phyloP scores from a whole-genome alignment of 2,888 invertebrate genomes.

The Cheilosia variabilis region DNA sequence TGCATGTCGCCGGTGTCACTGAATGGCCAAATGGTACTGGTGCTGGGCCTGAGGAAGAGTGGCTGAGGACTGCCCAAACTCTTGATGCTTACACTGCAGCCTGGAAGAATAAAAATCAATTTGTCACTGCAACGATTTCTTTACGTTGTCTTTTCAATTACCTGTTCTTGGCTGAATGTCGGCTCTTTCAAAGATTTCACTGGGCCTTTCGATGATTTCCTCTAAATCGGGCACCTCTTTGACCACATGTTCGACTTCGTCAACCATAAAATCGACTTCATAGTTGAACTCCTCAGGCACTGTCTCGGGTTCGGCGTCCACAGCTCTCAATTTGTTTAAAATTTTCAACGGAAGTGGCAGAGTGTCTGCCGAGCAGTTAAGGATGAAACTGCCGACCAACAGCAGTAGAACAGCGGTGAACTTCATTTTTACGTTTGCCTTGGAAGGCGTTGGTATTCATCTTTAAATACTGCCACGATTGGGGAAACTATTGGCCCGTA shows the following conservation, averaged over 20 bases:
- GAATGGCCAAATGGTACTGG: conserved; percentile 79
- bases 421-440: conserved; percentile 46
- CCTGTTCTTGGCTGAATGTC: conserved; percentile 20
- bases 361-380: conserved; percentile 26
- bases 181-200: neutral
- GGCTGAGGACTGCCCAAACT: conserved; percentile 85
- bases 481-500: neutral
- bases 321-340: conserved; percentile 26
- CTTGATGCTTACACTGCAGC: conserved; percentile 53
- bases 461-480: neutral
- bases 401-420: conserved; percentile 20
- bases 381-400: conserved; percentile 35
- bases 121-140: neutral
- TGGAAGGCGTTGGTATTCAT: neutral
- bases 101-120: neutral
- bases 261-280: conserved; percentile 37
- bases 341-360: conserved; percentile 19
- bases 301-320: conserved; percentile 1
- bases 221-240: conserved; percentile 40
- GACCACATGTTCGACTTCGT: neutral
- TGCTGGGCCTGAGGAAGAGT: conserved; percentile 84
- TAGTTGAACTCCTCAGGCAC: conserved; percentile 7
- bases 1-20: conserved; percentile 78
- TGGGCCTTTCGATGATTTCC: conserved; percentile 36
- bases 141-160: neutral